Evolutionary conservation across 1,140 invertebrate species (phyloP).

Genomic region (Drosophila hydei): DNA sequence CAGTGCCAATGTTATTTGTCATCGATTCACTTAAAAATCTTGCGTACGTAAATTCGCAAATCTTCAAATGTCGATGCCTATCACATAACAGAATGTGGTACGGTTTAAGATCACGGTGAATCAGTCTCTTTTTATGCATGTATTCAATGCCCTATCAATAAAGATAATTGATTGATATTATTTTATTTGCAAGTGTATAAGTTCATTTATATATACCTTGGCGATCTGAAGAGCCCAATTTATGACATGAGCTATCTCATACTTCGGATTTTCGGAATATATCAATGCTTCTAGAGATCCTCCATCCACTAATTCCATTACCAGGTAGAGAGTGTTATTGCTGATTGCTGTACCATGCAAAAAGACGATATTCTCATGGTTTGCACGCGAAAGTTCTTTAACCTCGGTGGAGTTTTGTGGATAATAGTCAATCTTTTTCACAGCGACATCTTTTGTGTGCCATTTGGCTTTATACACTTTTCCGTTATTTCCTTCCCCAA

Average conservation of each 20-base stretch:
- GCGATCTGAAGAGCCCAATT: constrained; percentile 26
- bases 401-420: not conserved
- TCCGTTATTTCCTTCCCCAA: constrained; percentile 2
- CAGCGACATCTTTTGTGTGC: constrained; percentile 10
- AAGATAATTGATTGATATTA: not conserved
- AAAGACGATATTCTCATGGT: constrained; percentile 39
- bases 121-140: constrained; percentile 16
- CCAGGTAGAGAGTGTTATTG: not conserved
- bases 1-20: constrained; percentile 11
- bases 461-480: constrained; percentile 6
- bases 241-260: constrained; percentile 8
- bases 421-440: not conserved
- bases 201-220: not conserved
- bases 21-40: not conserved
- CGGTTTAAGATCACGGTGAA: constrained; percentile 36
- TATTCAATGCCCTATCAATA: constrained; percentile 24
- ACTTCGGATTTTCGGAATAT: not conserved
- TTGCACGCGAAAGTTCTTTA: not conserved
- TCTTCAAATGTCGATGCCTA: constrained; percentile 3
- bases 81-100: constrained; percentile 14
- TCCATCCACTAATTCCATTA: constrained; percentile 42
- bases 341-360: constrained; percentile 6
- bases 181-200: not conserved
- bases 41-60: constrained; percentile 23
- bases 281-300: constrained; percentile 14